Evolutionary conservation across 1,140 invertebrate species (phyloP).

Genomic region (Pomacea maculata): DNA sequence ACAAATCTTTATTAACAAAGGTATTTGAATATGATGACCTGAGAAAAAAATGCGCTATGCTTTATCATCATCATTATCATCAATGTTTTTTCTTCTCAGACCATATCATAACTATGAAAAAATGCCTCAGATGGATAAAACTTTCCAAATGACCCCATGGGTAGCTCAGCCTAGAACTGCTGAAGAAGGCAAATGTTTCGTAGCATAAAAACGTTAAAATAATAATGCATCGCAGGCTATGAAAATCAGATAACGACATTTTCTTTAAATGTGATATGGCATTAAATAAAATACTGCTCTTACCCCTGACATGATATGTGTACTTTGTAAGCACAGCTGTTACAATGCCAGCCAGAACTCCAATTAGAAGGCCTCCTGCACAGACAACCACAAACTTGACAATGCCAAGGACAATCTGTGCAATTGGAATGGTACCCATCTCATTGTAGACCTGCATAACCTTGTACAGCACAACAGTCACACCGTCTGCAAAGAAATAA

Average conservation of each 20-base stretch:
- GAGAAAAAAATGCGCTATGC: no score
- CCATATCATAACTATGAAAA: no score
- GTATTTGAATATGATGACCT: not conserved
- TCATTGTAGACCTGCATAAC: slow-evolving; percentile 57
- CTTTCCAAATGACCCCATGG: no score
- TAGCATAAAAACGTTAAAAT: not conserved
- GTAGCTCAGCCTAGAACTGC: not conserved
- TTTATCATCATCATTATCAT: no score
- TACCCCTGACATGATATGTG: slow-evolving; percentile 84
- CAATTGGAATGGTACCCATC: slow-evolving; percentile 46
- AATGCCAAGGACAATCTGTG: slow-evolving; percentile 83
- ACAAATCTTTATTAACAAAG: not conserved
- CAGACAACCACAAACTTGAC: slow-evolving; percentile 91
- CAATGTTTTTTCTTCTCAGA: no score
- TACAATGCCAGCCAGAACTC: slow-evolving; percentile 93
- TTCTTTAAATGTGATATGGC: not conserved
- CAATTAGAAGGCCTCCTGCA: slow-evolving; percentile 91
- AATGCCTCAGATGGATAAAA: no score
- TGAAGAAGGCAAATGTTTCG: not conserved
- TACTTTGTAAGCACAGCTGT: slow-evolving; percentile 94
- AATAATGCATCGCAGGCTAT: not conserved
- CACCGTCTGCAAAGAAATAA: slow-evolving; percentile 60
- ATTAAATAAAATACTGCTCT: not conserved
- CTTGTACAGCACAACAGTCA: slow-evolving; percentile 65
- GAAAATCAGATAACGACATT: not conserved